Percentiles rank a stretch among this genome's conserved stretches.
Conservation (phyloP, 2,888 invertebrate genomes). For the Agrilus biguttatus region DNA sequence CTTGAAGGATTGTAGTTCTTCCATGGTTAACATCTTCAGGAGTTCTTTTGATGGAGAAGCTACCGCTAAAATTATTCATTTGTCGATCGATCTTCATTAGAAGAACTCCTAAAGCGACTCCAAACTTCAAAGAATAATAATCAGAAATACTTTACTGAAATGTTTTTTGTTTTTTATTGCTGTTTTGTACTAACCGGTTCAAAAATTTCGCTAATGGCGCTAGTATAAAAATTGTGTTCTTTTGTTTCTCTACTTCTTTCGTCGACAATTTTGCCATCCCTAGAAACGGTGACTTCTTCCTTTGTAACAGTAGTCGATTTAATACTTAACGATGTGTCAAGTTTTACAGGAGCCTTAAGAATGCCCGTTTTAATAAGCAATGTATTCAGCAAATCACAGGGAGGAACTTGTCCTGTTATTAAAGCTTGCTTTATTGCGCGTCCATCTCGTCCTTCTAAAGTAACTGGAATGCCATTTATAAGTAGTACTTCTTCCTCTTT, state of each 20-base stretch:
- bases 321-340: constrained; percentile 56
- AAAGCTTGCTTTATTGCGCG: constrained; percentile 52
- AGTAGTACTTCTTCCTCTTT: constrained; percentile 55
- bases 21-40: too few species aligned
- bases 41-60: too few species aligned
- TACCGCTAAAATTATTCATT: too few species aligned
- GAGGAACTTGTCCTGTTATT: constrained; percentile 53
- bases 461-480: constrained; percentile 56
- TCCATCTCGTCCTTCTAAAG: constrained; percentile 52
- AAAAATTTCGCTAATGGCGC: constrained; percentile 51
- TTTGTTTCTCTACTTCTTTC: constrained; percentile 54
- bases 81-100: too few species aligned
- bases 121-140: too few species aligned
- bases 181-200: constrained; percentile 40
- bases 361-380: constrained; percentile 51
- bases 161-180: not conserved
- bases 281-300: constrained; percentile 54
- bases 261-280: constrained; percentile 53
- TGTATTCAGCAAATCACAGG: constrained; percentile 55
- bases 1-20: too few species aligned
- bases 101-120: too few species aligned
- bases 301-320: constrained; percentile 56
- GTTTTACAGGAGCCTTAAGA: constrained; percentile 49
- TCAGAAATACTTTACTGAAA: not conserved
- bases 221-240: constrained; percentile 55